These are phyloP conservation scores for Cylloceria caligata DNA, from an alignment of 2,888 invertebrate genomes.

Conservation along the genomic window DNA sequence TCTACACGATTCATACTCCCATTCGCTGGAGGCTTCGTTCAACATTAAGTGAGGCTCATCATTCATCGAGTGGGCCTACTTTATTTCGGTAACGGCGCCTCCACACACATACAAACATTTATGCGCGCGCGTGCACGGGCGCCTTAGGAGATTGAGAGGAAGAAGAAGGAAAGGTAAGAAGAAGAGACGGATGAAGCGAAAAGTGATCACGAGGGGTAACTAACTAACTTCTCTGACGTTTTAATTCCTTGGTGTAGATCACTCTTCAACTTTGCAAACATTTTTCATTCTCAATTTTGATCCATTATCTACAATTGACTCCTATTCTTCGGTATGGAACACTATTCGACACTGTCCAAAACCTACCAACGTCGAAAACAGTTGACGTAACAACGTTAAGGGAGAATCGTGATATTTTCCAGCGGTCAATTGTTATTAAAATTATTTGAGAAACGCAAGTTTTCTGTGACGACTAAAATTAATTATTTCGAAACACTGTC, in stretches of 20 bases:
- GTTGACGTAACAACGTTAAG: not conserved
- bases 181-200: not conserved
- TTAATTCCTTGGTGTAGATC: not conserved
- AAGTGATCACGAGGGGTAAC: conserved; percentile 6
- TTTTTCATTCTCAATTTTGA: conserved; percentile 6
- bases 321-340: not conserved
- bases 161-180: conserved; percentile 22
- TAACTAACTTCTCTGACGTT: conserved; percentile 2
- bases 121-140: no score
- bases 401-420: conserved; percentile 21
- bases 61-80: conserved; percentile 64
- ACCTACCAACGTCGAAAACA: not conserved
- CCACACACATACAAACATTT: not conserved
- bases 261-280: not conserved
- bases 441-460: conserved; percentile 1
- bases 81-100: conserved; percentile 54
- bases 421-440: conserved; percentile 31
- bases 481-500: conserved; percentile 19
- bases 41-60: conserved; percentile 62
- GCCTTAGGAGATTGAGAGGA: not conserved
- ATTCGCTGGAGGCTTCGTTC: conserved; percentile 51
- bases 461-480: not conserved
- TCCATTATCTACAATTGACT: no score
- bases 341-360: not conserved
- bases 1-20: conserved; percentile 47